Percentiles rank a stretch among this genome's conserved stretches.
Conservation (phyloP, 2,113 vertebrate genomes). For the Alligator mississippiensis region DNA sequence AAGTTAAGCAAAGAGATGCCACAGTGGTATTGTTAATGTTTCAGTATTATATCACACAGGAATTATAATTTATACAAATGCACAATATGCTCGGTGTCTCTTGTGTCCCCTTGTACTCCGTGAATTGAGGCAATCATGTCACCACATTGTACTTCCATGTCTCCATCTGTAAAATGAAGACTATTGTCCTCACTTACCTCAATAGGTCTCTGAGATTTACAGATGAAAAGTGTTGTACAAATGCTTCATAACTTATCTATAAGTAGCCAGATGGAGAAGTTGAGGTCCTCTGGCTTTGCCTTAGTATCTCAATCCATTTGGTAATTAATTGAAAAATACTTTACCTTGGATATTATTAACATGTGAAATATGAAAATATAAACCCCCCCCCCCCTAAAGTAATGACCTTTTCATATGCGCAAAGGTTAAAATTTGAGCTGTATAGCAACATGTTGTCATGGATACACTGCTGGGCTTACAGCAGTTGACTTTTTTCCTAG, state of each 20-base stretch:
- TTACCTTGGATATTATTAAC: background rate
- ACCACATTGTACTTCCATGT: background rate
- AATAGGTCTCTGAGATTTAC: background rate
- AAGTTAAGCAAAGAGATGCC: slow-evolving; percentile 6
- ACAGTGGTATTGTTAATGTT: background rate
- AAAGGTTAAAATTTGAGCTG: background rate
- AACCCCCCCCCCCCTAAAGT: background rate
- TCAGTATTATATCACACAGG: background rate
- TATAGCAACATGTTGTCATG: background rate
- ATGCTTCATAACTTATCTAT: background rate
- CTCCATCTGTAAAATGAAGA: background rate
- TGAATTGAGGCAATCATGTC: background rate
- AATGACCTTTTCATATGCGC: fast-evolving
- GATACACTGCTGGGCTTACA: background rate
- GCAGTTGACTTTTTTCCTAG: background rate
- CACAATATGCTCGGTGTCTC: background rate
- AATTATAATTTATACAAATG: background rate
- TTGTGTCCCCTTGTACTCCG: background rate
- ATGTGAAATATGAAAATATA: background rate
- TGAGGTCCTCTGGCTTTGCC: background rate
- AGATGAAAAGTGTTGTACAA: background rate
- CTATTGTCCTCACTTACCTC: background rate
- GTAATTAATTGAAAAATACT: background rate
- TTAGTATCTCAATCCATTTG: background rate
- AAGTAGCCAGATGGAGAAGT: background rate